phyloP scores from a whole-genome alignment of 2,888 invertebrate genomes.

The Conomelus anceps region DNA sequence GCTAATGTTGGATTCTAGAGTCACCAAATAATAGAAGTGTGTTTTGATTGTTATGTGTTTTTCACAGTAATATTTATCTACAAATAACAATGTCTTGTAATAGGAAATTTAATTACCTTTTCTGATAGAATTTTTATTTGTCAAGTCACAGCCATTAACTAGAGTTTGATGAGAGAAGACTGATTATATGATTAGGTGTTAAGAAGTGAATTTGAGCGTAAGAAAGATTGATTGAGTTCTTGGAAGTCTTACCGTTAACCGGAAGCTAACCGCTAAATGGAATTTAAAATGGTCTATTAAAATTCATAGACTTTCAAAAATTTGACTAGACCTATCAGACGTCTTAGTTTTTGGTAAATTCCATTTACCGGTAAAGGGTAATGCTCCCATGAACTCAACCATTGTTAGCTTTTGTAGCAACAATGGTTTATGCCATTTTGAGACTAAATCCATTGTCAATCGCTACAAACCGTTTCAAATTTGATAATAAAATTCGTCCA shows the following conservation, averaged over 20 bases:
- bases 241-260: too few relatives aligned
- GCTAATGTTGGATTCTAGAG: background rate
- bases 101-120: background rate
- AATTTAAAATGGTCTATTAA: too few relatives aligned
- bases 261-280: too few relatives aligned
- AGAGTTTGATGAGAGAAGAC: background rate
- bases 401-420: background rate
- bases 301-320: too few relatives aligned
- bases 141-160: background rate
- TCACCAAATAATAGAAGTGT: background rate
- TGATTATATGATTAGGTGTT: background rate
- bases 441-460: background rate
- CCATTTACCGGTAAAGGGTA: too few relatives aligned
- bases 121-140: background rate
- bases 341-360: too few relatives aligned
- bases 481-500: background rate
- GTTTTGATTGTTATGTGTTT: background rate
- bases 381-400: too few relatives aligned
- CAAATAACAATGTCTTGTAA: background rate
- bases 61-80: background rate
- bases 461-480: background rate
- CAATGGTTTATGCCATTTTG: background rate
- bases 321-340: too few relatives aligned
- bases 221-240: too few relatives aligned
- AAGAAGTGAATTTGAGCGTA: background rate